A percentile compares a stretch with the other conserved stretches of the same genome.
phyloP scores from a whole-genome alignment of 2,888 invertebrate species.

The Drosophila sordidula region DNA sequence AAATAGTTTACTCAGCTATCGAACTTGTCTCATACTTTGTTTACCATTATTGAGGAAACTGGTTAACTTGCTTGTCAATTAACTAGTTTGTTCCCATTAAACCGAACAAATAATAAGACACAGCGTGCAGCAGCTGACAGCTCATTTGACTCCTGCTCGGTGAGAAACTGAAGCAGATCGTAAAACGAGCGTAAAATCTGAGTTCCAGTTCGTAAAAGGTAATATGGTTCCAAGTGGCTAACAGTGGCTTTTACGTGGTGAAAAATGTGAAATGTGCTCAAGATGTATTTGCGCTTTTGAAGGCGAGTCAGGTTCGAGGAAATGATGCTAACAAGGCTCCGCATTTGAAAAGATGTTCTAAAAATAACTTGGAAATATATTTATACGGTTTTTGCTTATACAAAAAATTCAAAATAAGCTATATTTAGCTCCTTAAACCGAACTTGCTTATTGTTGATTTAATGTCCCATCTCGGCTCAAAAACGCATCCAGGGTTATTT shows the following conservation, averaged over 20 bases:
- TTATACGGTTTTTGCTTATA: too few relatives aligned
- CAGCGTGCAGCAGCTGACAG: neutral
- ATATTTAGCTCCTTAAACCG: too few relatives aligned
- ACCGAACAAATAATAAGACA: conserved; percentile 3
- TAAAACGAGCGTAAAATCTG: conserved; percentile 6
- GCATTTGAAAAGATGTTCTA: too few relatives aligned
- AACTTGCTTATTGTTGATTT: too few relatives aligned
- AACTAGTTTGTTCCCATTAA: neutral
- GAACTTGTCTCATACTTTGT: neutral
- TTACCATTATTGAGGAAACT: conserved; percentile 18
- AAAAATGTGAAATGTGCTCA: neutral
- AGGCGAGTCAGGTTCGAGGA: neutral
- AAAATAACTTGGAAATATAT: too few relatives aligned
- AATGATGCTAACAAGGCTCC: neutral
- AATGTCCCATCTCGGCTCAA: too few relatives aligned
- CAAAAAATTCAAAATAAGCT: too few relatives aligned
- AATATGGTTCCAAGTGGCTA: neutral
- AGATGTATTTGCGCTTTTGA: too few relatives aligned
- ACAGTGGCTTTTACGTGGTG: neutral
- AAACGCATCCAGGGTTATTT: neutral
- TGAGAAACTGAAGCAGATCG: conserved; percentile 6
- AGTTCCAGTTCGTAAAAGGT: neutral
- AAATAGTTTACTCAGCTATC: neutral
- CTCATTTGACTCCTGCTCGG: conserved; percentile 6
- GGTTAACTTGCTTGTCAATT: neutral